Percentiles rank a stretch among this genome's conserved stretches.
These are phyloP conservation scores for Casuarius casuarius DNA, from an alignment of 2,113 vertebrate genomes.

Conservation along the genomic window DNA sequence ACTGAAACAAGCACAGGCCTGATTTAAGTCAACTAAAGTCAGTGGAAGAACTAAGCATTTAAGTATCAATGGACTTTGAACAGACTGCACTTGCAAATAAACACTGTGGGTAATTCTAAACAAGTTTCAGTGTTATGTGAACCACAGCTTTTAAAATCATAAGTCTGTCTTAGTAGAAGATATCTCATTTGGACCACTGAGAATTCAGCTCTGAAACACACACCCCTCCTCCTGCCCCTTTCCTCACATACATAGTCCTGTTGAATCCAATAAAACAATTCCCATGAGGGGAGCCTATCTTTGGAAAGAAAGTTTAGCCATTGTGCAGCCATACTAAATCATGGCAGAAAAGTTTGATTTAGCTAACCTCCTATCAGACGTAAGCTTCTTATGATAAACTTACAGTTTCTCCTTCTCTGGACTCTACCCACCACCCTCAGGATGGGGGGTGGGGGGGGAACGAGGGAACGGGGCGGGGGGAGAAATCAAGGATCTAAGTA, in stretches of 20 bases:
- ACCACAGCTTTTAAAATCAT: not conserved
- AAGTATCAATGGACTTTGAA: not conserved
- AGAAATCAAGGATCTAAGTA: slow-evolving; percentile 30
- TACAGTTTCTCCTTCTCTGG: slow-evolving; percentile 2
- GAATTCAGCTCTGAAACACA: not conserved
- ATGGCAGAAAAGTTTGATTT: slow-evolving; percentile 17
- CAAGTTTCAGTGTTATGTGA: not conserved
- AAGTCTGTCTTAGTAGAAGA: not conserved
- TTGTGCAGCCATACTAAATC: slow-evolving; percentile 2
- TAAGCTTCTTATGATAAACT: not conserved
- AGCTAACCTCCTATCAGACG: not conserved
- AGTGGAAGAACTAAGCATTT: not conserved
- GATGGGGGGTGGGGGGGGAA: not conserved
- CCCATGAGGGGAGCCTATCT: not conserved
- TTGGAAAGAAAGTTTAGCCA: not conserved
- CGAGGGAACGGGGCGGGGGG: too few relatives aligned
- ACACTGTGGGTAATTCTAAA: not conserved
- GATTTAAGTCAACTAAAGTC: not conserved
- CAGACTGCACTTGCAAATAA: not conserved
- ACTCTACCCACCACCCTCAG: not conserved
- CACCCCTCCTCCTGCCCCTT: not conserved
- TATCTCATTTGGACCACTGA: not conserved
- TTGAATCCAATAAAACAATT: not conserved
- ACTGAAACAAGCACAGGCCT: not conserved
- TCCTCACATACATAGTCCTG: not conserved